phyloP scores from a whole-genome alignment of 2,888 invertebrate genomes.

The Camponotus fellah region DNA sequence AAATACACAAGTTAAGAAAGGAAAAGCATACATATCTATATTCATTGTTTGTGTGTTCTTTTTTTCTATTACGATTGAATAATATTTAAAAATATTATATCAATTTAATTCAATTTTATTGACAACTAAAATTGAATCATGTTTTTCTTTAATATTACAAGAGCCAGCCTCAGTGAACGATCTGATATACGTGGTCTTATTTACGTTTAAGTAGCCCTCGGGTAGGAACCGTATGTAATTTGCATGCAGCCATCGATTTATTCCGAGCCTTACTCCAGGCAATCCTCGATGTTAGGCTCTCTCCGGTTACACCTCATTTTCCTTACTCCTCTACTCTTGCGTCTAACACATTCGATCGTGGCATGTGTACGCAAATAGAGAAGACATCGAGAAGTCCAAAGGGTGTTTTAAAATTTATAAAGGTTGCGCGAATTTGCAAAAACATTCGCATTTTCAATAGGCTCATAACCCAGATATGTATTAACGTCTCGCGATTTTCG shows the following conservation, averaged over 20 bases:
- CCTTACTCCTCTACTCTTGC: conserved; percentile 14
- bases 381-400: background rate
- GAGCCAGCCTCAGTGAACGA: conserved; percentile 6
- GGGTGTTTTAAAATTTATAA: background rate
- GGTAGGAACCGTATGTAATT: conserved; percentile 50
- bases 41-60: background rate
- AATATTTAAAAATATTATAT: background rate
- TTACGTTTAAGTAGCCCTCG: conserved; percentile 57
- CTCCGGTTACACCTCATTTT: conserved; percentile 42
- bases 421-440: background rate
- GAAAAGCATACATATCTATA: background rate
- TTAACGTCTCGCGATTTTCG: background rate
- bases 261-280: conserved; percentile 45
- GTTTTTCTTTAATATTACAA: background rate
- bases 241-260: conserved; percentile 66
- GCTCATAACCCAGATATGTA: too few relatives aligned
- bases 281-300: conserved; percentile 27
- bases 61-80: too few relatives aligned
- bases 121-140: background rate
- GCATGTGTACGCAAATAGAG: conserved; percentile 28
- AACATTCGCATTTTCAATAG: background rate
- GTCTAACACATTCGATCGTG: conserved; percentile 36
- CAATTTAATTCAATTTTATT: background rate
- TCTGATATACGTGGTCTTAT: conserved; percentile 41
- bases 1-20: background rate